A percentile compares a stretch with the other conserved stretches of the same genome.
These are phyloP conservation scores for Lagopus leucura DNA, from an alignment of 2,113 vertebrate genomes.

Conservation along the genomic window DNA sequence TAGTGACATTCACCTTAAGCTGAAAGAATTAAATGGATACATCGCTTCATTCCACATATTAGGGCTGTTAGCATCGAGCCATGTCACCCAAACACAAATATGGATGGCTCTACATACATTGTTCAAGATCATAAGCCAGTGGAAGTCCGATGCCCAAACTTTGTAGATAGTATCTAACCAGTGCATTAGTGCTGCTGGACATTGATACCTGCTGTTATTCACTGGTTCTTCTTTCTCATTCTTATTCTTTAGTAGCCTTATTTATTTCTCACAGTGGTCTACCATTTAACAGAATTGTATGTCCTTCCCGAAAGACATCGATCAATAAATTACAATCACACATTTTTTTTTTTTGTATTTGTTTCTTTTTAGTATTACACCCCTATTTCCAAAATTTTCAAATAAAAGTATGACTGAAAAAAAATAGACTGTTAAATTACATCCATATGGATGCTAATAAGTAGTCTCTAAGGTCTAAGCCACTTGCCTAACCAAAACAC, in stretches of 20 bases:
- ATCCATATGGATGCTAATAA: conserved; percentile 70
- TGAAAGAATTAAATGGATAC: not conserved
- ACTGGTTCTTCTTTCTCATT: conserved; percentile 37
- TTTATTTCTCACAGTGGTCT: not conserved
- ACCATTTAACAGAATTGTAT: conserved; percentile 26
- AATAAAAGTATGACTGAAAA: conserved; percentile 68
- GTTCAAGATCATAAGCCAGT: not conserved
- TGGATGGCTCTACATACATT: not conserved
- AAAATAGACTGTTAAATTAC: conserved; percentile 74
- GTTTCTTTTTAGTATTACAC: conserved; percentile 58
- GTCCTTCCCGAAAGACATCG: conserved; percentile 56
- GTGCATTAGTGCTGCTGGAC: not conserved
- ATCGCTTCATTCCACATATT: not conserved
- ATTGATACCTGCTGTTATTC: not conserved
- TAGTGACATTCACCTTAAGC: not conserved
- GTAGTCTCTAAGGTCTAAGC: conserved; percentile 53
- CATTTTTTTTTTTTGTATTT: not conserved
- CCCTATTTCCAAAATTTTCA: conserved; percentile 67
- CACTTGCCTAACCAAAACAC: conserved; percentile 65
- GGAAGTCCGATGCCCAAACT: not conserved
- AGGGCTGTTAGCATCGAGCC: not conserved
- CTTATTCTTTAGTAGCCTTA: conserved; percentile 24
- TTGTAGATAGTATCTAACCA: not conserved
- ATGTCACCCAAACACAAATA: not conserved
- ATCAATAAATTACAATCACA: not conserved